Base-by-base conservation (phyloP, 2,888 invertebrate genomes). In the Cryptocephalus moraei region DNA sequence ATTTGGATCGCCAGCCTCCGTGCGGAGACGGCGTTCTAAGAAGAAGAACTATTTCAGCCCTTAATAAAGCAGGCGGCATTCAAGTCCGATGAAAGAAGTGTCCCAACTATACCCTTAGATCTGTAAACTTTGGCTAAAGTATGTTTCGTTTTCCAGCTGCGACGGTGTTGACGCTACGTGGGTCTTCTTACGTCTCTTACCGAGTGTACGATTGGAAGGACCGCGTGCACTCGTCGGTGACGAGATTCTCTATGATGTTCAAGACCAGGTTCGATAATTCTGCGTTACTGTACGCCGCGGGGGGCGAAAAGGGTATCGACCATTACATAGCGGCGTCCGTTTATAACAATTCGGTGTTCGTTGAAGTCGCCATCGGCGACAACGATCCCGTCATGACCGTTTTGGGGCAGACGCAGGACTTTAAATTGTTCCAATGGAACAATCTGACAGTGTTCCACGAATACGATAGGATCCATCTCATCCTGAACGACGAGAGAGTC, bases 141-240 rank as follows among this genome's bases (percentile, higher is more conserved):
- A 6, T 36, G 36, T 36, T 36, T 36, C 11, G 11, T 39, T 38
- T 58, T 60, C 49, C 43, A 93, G 92, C 87, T 68, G 86, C 91
- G 33, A 91, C 92, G 1, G 80, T 87, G 50, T 75, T 93, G 52
- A 93, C 92, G 1, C 73, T 94, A 31, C 79, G 90, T 52, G 93
- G 93, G 0, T 91, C 92, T 39, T 92, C 93, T 47, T 93, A 91
- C 73, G 85, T 94, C 22, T 91, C 90, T 0, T 94, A 93, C 70
- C 79, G 91, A 48, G 87, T 93, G 42, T 93, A 93, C 69, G 89
- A 91, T 62, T 91, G 90, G 88, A 89, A 90, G 68, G 90, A 91
- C 67, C 79, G 90, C 48, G 89, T 91, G 10, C 91, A 92, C 66
- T 90, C 91, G 0, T 84, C 89, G 41, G 82, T 82, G 40, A 91